Evolutionary conservation across 2,797 vertebrate genomes (phyloP).

Genomic region (Eremophila alpestris): DNA sequence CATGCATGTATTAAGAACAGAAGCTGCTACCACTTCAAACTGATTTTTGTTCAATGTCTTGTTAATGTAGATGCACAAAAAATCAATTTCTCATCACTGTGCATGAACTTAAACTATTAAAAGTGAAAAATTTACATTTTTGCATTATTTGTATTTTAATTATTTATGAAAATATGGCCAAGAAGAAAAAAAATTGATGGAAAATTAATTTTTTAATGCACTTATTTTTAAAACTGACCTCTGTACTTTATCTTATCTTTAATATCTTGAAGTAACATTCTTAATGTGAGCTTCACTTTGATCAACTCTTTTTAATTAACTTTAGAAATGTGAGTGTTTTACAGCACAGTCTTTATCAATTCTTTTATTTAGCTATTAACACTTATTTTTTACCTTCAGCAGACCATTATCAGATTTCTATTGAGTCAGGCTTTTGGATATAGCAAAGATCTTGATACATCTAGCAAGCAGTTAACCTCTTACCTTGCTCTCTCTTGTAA

Average conservation of each 20-base stretch:
- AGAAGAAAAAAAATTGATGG: not conserved
- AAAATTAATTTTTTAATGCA: constrained; percentile 44
- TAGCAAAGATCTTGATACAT: constrained; percentile 48
- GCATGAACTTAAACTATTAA: constrained; percentile 56
- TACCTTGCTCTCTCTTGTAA: constrained; percentile 32
- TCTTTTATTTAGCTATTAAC: constrained; percentile 65
- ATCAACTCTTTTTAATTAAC: constrained; percentile 67
- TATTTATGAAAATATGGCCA: constrained; percentile 5
- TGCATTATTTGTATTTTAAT: constrained; percentile 65
- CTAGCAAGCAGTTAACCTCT: constrained; percentile 66
- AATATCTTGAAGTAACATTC: constrained; percentile 60
- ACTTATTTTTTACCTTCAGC: constrained; percentile 56
- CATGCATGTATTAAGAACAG: constrained; percentile 35
- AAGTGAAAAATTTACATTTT: constrained; percentile 65
- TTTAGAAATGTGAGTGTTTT: constrained; percentile 64
- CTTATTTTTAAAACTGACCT: constrained; percentile 64
- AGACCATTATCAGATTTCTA: constrained; percentile 51
- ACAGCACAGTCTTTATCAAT: constrained; percentile 36
- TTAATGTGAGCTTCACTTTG: constrained; percentile 54
- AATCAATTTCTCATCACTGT: constrained; percentile 58
- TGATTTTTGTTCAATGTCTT: constrained; percentile 53
- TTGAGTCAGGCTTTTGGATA: constrained; percentile 5
- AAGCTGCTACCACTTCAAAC: constrained; percentile 59
- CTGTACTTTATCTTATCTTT: constrained; percentile 64
- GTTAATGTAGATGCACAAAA: constrained; percentile 57